phyloP scores from a whole-genome alignment of 2,797 vertebrate species.

The Lerista edwardsae region DNA sequence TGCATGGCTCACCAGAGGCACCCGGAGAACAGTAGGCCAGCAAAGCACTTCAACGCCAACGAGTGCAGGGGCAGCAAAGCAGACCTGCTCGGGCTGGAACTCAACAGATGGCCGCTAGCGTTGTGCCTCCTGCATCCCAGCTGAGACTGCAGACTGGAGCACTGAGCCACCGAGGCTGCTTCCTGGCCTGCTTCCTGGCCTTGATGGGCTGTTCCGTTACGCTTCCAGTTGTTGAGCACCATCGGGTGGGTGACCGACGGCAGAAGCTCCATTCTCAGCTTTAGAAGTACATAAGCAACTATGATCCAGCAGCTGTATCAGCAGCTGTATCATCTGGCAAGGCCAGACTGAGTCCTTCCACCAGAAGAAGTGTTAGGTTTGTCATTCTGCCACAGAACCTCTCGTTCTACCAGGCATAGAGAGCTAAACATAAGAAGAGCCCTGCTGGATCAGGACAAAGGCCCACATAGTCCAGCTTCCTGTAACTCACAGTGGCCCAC shows the following conservation, averaged over 20 bases:
- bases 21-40: slow-evolving; percentile 19
- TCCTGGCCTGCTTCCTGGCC: slow-evolving; percentile 47
- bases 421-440: background rate
- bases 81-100: slow-evolving; percentile 29
- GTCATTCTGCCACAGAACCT: background rate
- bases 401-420: background rate
- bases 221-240: slow-evolving; percentile 26
- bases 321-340: background rate
- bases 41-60: slow-evolving; percentile 28
- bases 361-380: background rate
- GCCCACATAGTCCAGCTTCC: too few species aligned
- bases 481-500: too few species aligned
- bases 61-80: background rate
- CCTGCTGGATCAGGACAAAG: too few species aligned
- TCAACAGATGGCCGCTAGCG: slow-evolving; percentile 64
- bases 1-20: slow-evolving; percentile 26
- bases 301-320: background rate
- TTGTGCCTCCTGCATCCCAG: slow-evolving; percentile 50
- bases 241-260: background rate
- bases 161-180: slow-evolving; percentile 54
- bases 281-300: background rate
- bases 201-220: slow-evolving; percentile 53
- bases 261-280: background rate
- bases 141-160: background rate
- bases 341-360: background rate